Conservation (phyloP, 2,113 vertebrate genomes). For the Oncorhynchus kisutch region DNA sequence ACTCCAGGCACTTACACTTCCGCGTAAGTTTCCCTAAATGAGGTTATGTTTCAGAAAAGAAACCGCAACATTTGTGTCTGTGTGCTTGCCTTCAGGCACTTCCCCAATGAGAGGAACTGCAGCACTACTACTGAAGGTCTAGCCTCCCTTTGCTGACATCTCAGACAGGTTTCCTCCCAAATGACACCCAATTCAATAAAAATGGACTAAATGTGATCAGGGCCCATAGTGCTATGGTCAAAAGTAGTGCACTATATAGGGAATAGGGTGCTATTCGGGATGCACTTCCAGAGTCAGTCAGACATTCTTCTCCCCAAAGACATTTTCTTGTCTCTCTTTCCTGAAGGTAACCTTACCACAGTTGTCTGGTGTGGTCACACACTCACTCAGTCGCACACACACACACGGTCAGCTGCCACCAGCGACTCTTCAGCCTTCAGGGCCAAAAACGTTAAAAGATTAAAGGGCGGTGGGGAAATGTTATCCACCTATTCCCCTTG, state of each 20-base stretch:
- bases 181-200: not conserved
- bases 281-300: no score
- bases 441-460: not conserved
- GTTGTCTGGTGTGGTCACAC: constrained; percentile 48
- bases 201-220: not conserved
- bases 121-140: constrained; percentile 44
- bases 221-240: no score
- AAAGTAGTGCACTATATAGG: not conserved
- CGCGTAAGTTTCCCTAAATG: constrained; percentile 50
- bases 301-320: constrained; percentile 8
- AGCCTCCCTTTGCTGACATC: constrained; percentile 25
- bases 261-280: constrained; percentile 6
- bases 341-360: constrained; percentile 11
- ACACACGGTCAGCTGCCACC: not conserved
- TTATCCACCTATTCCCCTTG: constrained; percentile 11
- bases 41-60: constrained; percentile 49
- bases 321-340: not conserved
- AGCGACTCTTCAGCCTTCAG: no score
- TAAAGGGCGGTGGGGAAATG: constrained; percentile 40
- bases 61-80: constrained; percentile 58
- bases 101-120: constrained; percentile 48
- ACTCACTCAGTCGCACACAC: not conserved
- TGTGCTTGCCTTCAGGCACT: constrained; percentile 33
- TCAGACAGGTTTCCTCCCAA: not conserved
- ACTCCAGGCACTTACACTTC: constrained; percentile 50